Base-by-base conservation (phyloP, 2,797 vertebrate species). In the Eurystomus glaucurus region DNA sequence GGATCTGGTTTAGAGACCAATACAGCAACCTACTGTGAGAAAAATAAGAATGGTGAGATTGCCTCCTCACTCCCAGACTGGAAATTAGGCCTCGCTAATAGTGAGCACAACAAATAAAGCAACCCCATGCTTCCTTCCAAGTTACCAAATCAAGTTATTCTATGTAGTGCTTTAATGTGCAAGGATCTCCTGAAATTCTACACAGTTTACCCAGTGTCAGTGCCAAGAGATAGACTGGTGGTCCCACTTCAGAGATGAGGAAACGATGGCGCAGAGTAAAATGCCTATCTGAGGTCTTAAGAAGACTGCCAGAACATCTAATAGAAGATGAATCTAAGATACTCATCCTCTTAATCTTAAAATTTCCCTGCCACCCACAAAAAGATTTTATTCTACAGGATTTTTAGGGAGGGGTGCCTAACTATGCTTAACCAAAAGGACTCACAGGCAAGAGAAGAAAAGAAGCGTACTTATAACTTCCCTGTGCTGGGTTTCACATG, bases 161-260 rank as follows among this genome's bases (percentile, higher is more conserved):
- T 37, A 16, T 9, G 33, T 55, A 58, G 43, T 55, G 35, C 15
- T 84, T 86, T 66, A 54, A 68, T 21, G 35, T 13, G 13, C 54
- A 26, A n/a, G 8, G 5, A 83, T 50, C 39, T 29, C 71, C 43
- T 41, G 51, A 74, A 92, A 86, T 60, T n/a, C 82, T 15, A 46
- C 11, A 2, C 13, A 7, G 51, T 70, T 89, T 75, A 46, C 54
- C 84, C 31, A 93, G 75, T 22, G 70, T 66, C 62, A 48, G 46
- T 21, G 31, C 33, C 0, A 0, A 10, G 9, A 68, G 51, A 65
- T 2, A 46, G 39, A 52, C 46, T 46, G 0, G 1, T 10, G 85
- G 65, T 25, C 45, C 22, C 26, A 37, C n/a, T 83, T 77, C 37
- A 51, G 43, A 90, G n/a, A 62, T 13, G 37, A 83, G 29, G 12